Conservation (phyloP, 2,888 invertebrate species). For the Eristalis arbustorum region DNA sequence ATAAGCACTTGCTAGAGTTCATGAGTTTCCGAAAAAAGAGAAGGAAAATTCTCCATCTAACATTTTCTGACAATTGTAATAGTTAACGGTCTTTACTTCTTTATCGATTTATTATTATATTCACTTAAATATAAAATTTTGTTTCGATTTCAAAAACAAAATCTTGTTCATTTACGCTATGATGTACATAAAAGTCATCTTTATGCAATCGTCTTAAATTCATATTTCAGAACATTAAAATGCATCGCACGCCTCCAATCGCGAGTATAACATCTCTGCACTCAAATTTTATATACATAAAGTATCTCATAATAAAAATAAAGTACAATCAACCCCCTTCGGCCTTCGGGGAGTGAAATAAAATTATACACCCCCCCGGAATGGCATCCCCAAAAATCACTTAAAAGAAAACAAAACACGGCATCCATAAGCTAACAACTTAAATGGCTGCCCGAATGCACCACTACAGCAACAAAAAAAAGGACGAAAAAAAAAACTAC, state of each 20-base stretch:
- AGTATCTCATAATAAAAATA: slow-evolving; percentile 18
- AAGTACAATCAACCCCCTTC: slow-evolving; percentile 6
- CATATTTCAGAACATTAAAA: not conserved
- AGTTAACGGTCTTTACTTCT: too few relatives aligned
- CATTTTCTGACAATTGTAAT: too few relatives aligned
- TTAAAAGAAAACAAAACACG: slow-evolving; percentile 21
- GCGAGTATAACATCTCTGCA: slow-evolving; percentile 29
- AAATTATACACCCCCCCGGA: slow-evolving; percentile 27
- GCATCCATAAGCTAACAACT: slow-evolving; percentile 8
- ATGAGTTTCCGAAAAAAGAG: too few relatives aligned
- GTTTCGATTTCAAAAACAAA: too few relatives aligned
- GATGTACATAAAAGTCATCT: too few relatives aligned
- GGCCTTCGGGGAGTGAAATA: slow-evolving; percentile 10
- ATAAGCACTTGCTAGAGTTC: too few relatives aligned
- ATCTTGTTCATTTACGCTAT: too few relatives aligned
- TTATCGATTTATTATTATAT: too few relatives aligned
- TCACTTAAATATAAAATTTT: too few relatives aligned
- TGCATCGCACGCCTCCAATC: not conserved
- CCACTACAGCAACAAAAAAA: slow-evolving; percentile 34
- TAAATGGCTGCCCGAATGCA: slow-evolving; percentile 60
- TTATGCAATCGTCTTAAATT: not conserved
- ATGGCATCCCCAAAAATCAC: slow-evolving; percentile 11
- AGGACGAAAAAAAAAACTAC: slow-evolving; percentile 16
- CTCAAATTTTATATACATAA: slow-evolving; percentile 34
- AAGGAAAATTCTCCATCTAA: too few relatives aligned